Evolutionary conservation across 2,797 vertebrate species (phyloP).

Genomic region (Dallia pectoralis): DNA sequence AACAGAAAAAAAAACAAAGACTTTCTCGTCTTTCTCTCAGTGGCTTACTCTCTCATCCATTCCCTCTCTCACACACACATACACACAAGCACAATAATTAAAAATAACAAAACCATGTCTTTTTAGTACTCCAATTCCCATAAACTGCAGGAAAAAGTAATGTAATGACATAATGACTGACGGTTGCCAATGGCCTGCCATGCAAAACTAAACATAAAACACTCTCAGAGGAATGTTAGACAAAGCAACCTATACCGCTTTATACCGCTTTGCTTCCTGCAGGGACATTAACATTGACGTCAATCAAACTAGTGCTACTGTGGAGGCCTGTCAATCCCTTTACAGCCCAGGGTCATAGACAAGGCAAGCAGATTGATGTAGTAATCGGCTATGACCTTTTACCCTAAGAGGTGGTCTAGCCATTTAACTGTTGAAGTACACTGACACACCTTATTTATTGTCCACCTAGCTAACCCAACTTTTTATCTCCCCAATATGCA

Average conservation of each 20-base stretch:
- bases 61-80: neutral
- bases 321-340: conserved; percentile 19
- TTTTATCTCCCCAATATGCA: neutral
- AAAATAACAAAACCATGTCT: neutral
- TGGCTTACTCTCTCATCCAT: too few species aligned
- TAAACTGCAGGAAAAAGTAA: neutral
- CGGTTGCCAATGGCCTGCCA: conserved; percentile 1
- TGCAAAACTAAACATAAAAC: conserved; percentile 14
- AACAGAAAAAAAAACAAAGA: conserved; percentile 6
- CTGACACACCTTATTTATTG: conserved; percentile 41
- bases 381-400: conserved; percentile 31
- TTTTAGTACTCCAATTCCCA: neutral
- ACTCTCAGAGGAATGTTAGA: conserved; percentile 42
- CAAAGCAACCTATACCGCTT: conserved; percentile 39
- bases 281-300: conserved; percentile 41
- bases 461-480: neutral
- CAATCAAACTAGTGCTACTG: conserved; percentile 45
- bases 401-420: conserved; percentile 24
- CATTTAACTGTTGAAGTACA: conserved; percentile 32
- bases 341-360: neutral
- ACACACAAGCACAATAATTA: neutral
- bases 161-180: conserved; percentile 18
- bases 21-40: neutral
- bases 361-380: conserved; percentile 16
- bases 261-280: conserved; percentile 32